phyloP scores from a whole-genome alignment of 2,888 invertebrate species.

The Nomada ferruginata region DNA sequence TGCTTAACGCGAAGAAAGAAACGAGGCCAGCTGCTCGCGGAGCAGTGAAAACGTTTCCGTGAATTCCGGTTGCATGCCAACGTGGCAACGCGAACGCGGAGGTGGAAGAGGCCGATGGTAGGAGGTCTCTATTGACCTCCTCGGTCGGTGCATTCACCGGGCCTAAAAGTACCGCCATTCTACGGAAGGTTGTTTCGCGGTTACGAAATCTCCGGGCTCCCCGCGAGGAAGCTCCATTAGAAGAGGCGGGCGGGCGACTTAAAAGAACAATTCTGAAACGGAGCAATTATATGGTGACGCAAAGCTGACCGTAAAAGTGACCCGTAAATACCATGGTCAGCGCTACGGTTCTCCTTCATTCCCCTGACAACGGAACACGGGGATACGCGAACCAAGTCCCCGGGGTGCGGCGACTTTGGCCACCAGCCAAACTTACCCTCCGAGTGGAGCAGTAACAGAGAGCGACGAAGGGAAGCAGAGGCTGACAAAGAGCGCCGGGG shows the following conservation, averaged over 20 bases:
- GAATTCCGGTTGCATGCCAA: conserved; percentile 51
- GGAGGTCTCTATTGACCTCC: conserved; percentile 42
- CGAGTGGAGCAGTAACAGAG: conserved; percentile 52
- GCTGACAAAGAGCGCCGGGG: conserved; percentile 36
- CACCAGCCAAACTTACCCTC: conserved; percentile 67
- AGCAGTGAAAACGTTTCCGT: conserved; percentile 43
- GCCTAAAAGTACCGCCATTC: conserved; percentile 15
- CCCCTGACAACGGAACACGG: conserved; percentile 23
- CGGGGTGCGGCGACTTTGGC: conserved; percentile 68
- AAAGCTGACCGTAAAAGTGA: conserved; percentile 79
- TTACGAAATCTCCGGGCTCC: conserved; percentile 8
- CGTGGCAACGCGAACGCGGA: background rate
- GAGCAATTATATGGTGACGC: conserved; percentile 74
- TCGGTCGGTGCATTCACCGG: conserved; percentile 27
- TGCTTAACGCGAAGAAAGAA: conserved; percentile 35
- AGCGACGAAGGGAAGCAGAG: conserved; percentile 1
- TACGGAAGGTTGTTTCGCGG: conserved; percentile 16
- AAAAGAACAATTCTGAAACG: conserved; percentile 50
- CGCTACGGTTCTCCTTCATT: conserved; percentile 46
- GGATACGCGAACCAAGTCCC: conserved; percentile 71
- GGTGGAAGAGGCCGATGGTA: conserved; percentile 20
- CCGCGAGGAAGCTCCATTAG: no score
- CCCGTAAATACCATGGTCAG: conserved; percentile 77
- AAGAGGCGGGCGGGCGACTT: conserved; percentile 11
- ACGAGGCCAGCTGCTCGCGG: conserved; percentile 46